Conservation (phyloP, 2,113 vertebrate species). For the Carassius auratus region DNA sequence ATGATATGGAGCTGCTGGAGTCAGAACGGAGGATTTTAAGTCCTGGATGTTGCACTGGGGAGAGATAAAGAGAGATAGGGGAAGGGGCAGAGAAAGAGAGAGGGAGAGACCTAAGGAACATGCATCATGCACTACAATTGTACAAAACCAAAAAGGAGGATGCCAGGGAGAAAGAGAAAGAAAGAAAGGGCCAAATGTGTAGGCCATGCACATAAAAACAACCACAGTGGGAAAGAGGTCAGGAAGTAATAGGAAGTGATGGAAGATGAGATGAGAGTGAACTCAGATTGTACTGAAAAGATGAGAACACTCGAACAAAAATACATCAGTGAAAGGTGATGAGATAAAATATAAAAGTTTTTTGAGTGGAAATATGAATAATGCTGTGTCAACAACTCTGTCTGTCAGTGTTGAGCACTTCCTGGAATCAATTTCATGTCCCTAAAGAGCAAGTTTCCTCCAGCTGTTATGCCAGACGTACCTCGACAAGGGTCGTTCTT, state of each 20-base stretch:
- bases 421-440: neutral
- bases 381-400: neutral
- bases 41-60: conserved; percentile 90
- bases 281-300: conserved; percentile 16
- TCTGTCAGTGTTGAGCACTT: neutral
- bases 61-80: conserved; percentile 76
- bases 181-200: conserved; percentile 44
- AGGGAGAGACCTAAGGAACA: conserved; percentile 75
- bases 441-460: neutral
- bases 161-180: conserved; percentile 40
- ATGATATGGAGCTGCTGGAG: conserved; percentile 93
- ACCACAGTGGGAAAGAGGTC: conserved; percentile 42
- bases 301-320: neutral
- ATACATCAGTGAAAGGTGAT: conserved; percentile 2
- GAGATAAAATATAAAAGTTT: neutral
- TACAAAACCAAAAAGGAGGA: conserved; percentile 37
- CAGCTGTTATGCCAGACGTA: conserved; percentile 66
- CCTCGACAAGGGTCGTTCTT: conserved; percentile 99
- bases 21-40: conserved; percentile 93
- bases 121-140: conserved; percentile 77
- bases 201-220: conserved; percentile 52
- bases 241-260: conserved; percentile 22
- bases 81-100: conserved; percentile 54
- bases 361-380: neutral
- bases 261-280: conserved; percentile 24